phyloP scores from a whole-genome alignment of 2,888 invertebrate species.

The Tortricodes alternella region DNA sequence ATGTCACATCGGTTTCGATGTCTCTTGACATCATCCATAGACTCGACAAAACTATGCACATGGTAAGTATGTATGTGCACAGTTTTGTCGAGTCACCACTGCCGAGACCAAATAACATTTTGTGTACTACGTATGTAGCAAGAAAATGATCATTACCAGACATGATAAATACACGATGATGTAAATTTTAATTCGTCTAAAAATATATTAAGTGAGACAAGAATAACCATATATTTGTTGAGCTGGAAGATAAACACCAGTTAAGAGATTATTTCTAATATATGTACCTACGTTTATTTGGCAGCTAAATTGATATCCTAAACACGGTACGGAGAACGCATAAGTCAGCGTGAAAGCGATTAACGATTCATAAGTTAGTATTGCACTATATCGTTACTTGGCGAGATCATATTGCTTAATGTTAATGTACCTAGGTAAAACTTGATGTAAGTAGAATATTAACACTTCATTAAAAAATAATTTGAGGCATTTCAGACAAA shows the following conservation, averaged over 20 bases:
- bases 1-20: no score
- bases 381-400: conserved; percentile 26
- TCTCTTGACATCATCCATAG: no score
- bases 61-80: no score
- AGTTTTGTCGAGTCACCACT: no score
- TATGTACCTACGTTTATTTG: conserved; percentile 24
- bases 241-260: not conserved
- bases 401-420: conserved; percentile 16
- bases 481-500: no score
- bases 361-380: conserved; percentile 20
- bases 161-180: not conserved
- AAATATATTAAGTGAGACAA: conserved; percentile 17
- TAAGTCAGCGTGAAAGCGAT: conserved; percentile 9
- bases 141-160: not conserved
- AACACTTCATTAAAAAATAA: no score
- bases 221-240: conserved; percentile 10
- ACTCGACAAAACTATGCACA: no score
- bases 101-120: no score
- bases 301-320: conserved; percentile 20
- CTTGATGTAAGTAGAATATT: no score
- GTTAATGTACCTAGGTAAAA: not conserved
- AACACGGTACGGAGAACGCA: conserved; percentile 9
- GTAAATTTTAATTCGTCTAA: conserved; percentile 13
- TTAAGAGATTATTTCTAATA: conserved; percentile 3
- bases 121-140: not conserved